Evolutionary conservation across 2,797 vertebrate species (phyloP).

Genomic region (Micrastur ruficollis): DNA sequence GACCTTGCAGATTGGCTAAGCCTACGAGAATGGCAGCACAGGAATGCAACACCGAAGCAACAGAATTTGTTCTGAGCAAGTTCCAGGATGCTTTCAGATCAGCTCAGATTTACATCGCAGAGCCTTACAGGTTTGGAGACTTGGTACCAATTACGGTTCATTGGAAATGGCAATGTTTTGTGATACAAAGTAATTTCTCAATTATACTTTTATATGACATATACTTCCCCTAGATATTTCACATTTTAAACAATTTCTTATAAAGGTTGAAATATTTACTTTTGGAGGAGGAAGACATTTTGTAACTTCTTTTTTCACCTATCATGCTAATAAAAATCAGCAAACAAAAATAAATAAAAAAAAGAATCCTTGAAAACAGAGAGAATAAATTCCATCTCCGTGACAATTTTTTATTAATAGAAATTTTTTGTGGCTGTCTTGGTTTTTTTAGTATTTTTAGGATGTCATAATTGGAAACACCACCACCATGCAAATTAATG

Average conservation of each 20-base stretch:
- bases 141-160: not conserved
- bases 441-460: not conserved
- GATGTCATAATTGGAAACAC: not conserved
- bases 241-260: not conserved
- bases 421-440: not conserved
- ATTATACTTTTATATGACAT: not conserved
- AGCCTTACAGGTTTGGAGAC: not conserved
- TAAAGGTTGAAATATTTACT: not conserved
- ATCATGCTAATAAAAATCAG: not conserved
- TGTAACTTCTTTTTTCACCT: not conserved
- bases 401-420: not conserved
- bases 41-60: not conserved
- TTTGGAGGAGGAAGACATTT: not conserved
- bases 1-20: not conserved
- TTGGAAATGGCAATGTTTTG: not conserved
- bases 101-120: not conserved
- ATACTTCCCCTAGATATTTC: not conserved
- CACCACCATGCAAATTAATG: not conserved
- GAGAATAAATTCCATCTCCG: not conserved
- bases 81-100: not conserved
- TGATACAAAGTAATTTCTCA: not conserved
- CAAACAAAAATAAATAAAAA: not conserved
- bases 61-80: not conserved
- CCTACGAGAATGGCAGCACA: not conserved
- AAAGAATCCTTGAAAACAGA: not conserved